Conservation (phyloP, 64 coral and sea anemone genomes). For the Hydrozoanthus tunicans region DNA sequence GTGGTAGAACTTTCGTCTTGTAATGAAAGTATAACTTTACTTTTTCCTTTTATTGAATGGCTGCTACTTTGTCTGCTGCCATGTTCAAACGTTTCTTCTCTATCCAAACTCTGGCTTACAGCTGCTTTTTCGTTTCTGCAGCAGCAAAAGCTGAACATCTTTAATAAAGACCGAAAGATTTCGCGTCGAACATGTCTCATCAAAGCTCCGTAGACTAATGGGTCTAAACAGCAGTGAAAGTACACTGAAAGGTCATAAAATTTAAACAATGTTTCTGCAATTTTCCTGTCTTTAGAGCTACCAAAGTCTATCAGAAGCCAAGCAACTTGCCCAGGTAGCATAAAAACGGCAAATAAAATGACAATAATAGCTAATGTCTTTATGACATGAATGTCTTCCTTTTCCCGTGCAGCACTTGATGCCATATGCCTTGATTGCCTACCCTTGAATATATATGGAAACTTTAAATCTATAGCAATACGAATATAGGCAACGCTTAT, state of each 20-base stretch:
- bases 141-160: not conserved
- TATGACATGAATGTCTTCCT: slow-evolving; percentile 68
- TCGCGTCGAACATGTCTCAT: slow-evolving; percentile 63
- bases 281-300: slow-evolving; percentile 18
- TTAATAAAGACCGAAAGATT: slow-evolving; percentile 10
- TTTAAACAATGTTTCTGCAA: slow-evolving; percentile 25
- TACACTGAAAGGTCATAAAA: slow-evolving; percentile 72
- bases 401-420: slow-evolving; percentile 12
- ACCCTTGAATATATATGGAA: slow-evolving; percentile 14
- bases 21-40: not conserved
- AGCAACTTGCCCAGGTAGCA: slow-evolving; percentile 70
- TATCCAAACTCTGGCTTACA: not conserved
- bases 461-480: slow-evolving; percentile 60
- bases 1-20: not conserved
- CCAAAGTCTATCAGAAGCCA: slow-evolving; percentile 70
- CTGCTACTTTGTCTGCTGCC: not conserved
- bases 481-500: slow-evolving; percentile 68
- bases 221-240: slow-evolving; percentile 71
- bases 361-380: slow-evolving; percentile 75
- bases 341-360: slow-evolving; percentile 64
- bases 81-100: not conserved
- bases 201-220: slow-evolving; percentile 67
- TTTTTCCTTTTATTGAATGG: not conserved
- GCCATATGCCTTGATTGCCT: not conserved
- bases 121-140: not conserved